Evolutionary conservation across 2,888 invertebrate genomes (phyloP).

Genomic region (Apotomis turbidana): DNA sequence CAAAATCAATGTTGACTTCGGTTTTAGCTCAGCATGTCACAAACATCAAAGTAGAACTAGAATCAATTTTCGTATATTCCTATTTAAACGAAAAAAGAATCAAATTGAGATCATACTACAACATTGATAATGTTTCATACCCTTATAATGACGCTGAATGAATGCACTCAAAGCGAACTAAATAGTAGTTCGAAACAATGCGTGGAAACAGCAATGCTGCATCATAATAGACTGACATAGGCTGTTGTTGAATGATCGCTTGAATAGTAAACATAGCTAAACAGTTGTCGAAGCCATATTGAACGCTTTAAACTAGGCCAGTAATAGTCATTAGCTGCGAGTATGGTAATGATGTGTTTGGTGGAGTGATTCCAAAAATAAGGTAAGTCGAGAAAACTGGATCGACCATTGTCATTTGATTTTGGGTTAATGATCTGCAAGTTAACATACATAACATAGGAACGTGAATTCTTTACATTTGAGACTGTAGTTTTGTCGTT

Average conservation of each 20-base stretch:
- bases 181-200: background rate
- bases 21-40: background rate
- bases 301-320: slow-evolving; percentile 25
- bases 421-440: slow-evolving; percentile 22
- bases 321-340: slow-evolving; percentile 15
- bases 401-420: slow-evolving; percentile 8
- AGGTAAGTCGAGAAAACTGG: slow-evolving; percentile 9
- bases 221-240: background rate
- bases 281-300: slow-evolving; percentile 43
- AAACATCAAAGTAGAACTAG: background rate
- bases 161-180: background rate
- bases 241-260: slow-evolving; percentile 13
- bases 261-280: slow-evolving; percentile 42
- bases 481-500: background rate
- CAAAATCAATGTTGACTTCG: slow-evolving; percentile 3
- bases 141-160: no score
- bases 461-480: background rate
- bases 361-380: slow-evolving; percentile 16
- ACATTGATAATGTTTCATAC: no score
- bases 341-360: slow-evolving; percentile 14
- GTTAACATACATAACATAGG: background rate
- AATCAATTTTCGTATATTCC: no score
- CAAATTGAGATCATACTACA: no score
- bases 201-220: background rate
- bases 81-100: no score